Evolutionary conservation across 2,888 invertebrate genomes (phyloP), one percentile per base, ranked within the genome.

Genomic region (Mythimna lalbum): DNA sequence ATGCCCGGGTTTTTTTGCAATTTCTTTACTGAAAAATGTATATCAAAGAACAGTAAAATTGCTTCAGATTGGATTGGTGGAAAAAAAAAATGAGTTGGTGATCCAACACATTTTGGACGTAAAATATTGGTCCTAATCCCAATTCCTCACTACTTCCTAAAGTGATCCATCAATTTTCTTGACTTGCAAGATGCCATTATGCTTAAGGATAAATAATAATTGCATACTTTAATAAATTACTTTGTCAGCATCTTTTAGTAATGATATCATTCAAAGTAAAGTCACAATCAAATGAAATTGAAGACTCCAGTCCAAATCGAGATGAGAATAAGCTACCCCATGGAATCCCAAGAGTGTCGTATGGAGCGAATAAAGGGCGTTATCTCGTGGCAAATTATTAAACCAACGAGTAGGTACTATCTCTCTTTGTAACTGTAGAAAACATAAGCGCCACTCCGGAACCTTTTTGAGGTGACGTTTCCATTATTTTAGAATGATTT

Each of bases 401-500:
- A 65, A 14, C 4, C 19, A 19, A 12, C n/a, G n/a, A 33, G 31
- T 31, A 23, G 19, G 47, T 49, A 49, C 43, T 17, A 19, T 43
- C 43, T 33, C 9, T 49, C 6, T 27, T 33, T 53, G 19, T 75
- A 31, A 47, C 47, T 31, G 36, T 23, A 49, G 19, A 43, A 36
- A 72, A 31, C 19, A 69, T 36, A 27, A 50, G 33, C 43, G 12
- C 7, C 27, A 52, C 33, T 43, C 33, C 5, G 1, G 19, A 47
- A 57, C 43, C 56, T 73, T 52, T 50, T 57, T 17, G 27, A 52
- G 33, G 50, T 69, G 76, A 76, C 50, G 12, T 33, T 12, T 23
- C 77, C 36, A 76, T 73, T 73, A 73, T 76, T 76, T 69, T 52
- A 21, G 56, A 43, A 50, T 69, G 69, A 72, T 76, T 68, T 68